Base-by-base conservation (phyloP, 2,113 vertebrate genomes). In the Anas platyrhynchos region DNA sequence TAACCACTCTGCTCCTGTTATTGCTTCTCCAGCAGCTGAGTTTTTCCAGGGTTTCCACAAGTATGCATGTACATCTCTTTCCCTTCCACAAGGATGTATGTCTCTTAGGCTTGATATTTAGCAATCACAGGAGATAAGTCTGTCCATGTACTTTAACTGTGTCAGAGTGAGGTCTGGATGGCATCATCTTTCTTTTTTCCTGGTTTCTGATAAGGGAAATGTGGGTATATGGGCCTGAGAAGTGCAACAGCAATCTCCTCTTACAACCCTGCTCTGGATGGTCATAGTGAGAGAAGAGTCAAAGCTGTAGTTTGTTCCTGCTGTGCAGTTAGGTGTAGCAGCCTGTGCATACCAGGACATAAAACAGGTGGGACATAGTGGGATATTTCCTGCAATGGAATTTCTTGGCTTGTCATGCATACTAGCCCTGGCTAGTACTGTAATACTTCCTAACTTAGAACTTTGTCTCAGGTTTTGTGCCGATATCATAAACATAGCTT, bases 281-380 rank as follows among this genome's bases (percentile, higher is more conserved):
- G 59, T 89, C 7, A 1, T 0, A 0, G 22, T 27, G 2, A 13
- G 18, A 59, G 29, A 38, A 54, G 48, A 69, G 31, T 7, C 73
- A 48, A 2, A 2, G 31, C 8, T 80, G 36, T 63, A 76, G 54
- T 48, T 94, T 63, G 46, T 73, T 83, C 58, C 54, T 84, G 26
- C 41, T 80, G 16, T 77, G 78, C 43, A 58, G 29, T 67, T 75
- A 59, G 73, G 17, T 13, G 29, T 71, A 36, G 46, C 26, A 56
- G 32, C 50, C 41, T 54, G 3, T 52, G 34, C n/a, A 54, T 11
- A 62, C 21, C 12, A 1, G 46, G 74, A 62, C 44, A 62, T 20
- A 56, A 71, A 61, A 8, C 26, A 58, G 9, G 9, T n/a, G 56
- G 16, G 15, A 1, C 1, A 1, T 26, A 16, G 63, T 41, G 58